These are phyloP conservation scores for Mactra quadrangularis DNA, from an alignment of 1,140 invertebrate genomes.

Conservation along the genomic window DNA sequence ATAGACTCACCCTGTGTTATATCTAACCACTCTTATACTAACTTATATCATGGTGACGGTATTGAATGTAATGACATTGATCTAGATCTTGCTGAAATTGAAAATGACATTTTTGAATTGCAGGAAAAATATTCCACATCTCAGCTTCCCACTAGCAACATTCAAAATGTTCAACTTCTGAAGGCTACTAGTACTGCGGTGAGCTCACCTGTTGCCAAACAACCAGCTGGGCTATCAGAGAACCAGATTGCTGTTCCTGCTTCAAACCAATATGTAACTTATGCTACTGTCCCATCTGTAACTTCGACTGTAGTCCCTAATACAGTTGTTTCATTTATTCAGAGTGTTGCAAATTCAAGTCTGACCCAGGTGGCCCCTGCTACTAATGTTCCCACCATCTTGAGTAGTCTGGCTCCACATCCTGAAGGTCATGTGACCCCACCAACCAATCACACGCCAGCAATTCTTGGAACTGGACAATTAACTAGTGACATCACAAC, in stretches of 20 bases:
- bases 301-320: neutral
- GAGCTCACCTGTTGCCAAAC: neutral
- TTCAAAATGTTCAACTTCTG: neutral
- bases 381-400: neutral
- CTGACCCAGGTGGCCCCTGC: neutral
- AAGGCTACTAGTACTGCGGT: neutral
- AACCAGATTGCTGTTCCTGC: neutral
- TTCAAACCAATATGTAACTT: neutral
- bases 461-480: too few relatives aligned
- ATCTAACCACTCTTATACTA: slow-evolving; percentile 4
- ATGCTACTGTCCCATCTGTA: neutral
- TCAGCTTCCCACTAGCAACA: neutral
- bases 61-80: neutral
- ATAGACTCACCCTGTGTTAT: slow-evolving; percentile 17
- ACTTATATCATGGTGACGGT: slow-evolving; percentile 26
- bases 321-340: neutral
- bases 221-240: neutral
- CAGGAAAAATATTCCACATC: slow-evolving; percentile 15
- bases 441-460: too few relatives aligned
- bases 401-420: neutral
- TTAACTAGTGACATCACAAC: too few relatives aligned
- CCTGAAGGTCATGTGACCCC: neutral
- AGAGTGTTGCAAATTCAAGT: neutral
- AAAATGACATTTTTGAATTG: slow-evolving; percentile 50
- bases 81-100: slow-evolving; percentile 33